These are phyloP conservation scores for Megalurothrips usitatus DNA, from an alignment of 2,888 invertebrate species.

Conservation along the genomic window DNA sequence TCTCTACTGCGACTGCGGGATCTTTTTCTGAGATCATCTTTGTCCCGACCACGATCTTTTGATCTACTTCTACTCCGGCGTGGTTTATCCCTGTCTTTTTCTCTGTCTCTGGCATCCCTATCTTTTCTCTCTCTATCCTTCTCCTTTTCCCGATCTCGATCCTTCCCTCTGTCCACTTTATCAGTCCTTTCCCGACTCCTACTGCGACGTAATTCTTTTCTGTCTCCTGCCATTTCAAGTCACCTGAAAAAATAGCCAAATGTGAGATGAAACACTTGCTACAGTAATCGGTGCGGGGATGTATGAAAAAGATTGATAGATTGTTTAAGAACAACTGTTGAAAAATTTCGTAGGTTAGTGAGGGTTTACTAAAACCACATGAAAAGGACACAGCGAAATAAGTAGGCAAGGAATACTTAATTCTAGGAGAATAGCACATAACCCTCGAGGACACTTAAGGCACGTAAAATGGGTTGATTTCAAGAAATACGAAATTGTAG, in stretches of 20 bases:
- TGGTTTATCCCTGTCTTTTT: background rate
- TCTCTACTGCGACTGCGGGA: constrained; percentile 35
- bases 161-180: background rate
- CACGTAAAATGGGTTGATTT: no score
- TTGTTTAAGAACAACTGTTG: no score
- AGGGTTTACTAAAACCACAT: no score
- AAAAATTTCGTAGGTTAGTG: no score
- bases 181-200: constrained; percentile 8
- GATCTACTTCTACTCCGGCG: background rate
- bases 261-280: background rate
- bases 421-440: no score
- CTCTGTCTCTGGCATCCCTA: background rate
- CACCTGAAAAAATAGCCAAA: background rate
- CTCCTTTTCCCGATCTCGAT: background rate
- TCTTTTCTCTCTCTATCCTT: background rate
- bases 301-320: no score
- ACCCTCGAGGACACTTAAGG: no score
- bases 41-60: background rate
- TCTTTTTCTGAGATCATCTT: background rate
- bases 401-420: no score
- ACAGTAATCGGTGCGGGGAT: no score
- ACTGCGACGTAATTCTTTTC: background rate
- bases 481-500: no score
- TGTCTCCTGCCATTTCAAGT: background rate
- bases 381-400: no score